Base-by-base conservation (phyloP, 2,113 vertebrate genomes). In the Orthonyx spaldingii region DNA sequence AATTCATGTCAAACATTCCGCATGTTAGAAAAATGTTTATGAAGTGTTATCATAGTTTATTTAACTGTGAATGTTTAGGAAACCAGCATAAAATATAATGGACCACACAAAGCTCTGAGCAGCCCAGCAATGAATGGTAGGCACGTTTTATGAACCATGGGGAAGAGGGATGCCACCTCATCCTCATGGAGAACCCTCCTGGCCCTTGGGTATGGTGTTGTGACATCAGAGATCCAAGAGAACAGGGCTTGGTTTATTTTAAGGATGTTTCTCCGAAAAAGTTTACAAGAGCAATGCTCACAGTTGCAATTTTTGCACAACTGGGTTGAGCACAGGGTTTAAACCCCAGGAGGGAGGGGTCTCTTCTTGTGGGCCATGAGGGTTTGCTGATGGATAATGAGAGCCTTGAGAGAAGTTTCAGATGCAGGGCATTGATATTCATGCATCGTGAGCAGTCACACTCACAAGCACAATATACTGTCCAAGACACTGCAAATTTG, bases 91-190 rank as follows among this genome's bases (percentile, higher is more conserved):
- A 97, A 97, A 96, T 86, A 93, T 87, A 94, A 95, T 50, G 93
- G 99, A 99, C 98, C 99, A 99, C 99, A 99, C 99, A 99, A 94
- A 96, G 95, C 93, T 97, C 88, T 0, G 13, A 69, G 93, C 71
- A 94, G 93, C 85, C 90, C 89, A 57, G 14, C 15, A 41, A 27
- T 44, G 20, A 37, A 42, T 55, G 20, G 90, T 72, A 64, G 42
- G 78, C 91, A 96, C 3, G 0, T 61, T 95, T 94, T 93, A 96
- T 78, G 91, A 80, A 75, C 83, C 59, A 3, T 6, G 17, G 70
- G 55, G 35, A 76, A 82, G 72, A 71, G 84, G 3, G 19, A 33
- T 87, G 87, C 82, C 69, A 78, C 44, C 47, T 86, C 55, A 22
- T 32, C 81, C 52, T 47, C 22, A 0, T 9, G 41, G 47, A 74